phyloP scores from a whole-genome alignment of 2,888 invertebrate genomes.

The Polyploca ridens region DNA sequence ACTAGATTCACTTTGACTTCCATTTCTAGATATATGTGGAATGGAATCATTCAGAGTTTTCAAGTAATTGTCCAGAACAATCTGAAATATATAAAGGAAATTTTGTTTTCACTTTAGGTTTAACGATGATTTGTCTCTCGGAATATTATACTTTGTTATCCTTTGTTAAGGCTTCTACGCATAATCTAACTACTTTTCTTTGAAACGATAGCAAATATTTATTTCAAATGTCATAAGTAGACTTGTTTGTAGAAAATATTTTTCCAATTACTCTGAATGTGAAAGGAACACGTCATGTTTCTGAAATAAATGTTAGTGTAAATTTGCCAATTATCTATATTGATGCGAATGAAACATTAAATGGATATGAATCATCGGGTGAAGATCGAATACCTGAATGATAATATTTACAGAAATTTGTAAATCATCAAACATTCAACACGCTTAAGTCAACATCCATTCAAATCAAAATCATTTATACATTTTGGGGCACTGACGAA shows the following conservation, averaged over 20 bases:
- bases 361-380: not conserved
- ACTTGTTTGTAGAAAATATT: not conserved
- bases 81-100: too few relatives aligned
- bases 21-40: too few relatives aligned
- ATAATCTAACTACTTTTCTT: not conserved
- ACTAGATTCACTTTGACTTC: too few relatives aligned
- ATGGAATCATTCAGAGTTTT: too few relatives aligned
- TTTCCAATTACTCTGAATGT: not conserved
- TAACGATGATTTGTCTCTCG: not conserved
- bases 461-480: too few relatives aligned
- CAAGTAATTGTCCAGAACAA: not conserved
- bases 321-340: not conserved
- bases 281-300: not conserved
- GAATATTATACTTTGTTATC: not conserved
- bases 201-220: not conserved
- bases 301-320: not conserved
- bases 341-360: not conserved
- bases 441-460: not conserved
- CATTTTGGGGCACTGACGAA: too few relatives aligned
- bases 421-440: not conserved
- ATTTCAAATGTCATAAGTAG: not conserved
- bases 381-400: not conserved
- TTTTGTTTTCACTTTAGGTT: not conserved
- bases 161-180: not conserved
- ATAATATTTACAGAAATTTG: not conserved